phyloP scores from a whole-genome alignment of 2,113 vertebrate species.

The Chiloscyllium plagiosum region DNA sequence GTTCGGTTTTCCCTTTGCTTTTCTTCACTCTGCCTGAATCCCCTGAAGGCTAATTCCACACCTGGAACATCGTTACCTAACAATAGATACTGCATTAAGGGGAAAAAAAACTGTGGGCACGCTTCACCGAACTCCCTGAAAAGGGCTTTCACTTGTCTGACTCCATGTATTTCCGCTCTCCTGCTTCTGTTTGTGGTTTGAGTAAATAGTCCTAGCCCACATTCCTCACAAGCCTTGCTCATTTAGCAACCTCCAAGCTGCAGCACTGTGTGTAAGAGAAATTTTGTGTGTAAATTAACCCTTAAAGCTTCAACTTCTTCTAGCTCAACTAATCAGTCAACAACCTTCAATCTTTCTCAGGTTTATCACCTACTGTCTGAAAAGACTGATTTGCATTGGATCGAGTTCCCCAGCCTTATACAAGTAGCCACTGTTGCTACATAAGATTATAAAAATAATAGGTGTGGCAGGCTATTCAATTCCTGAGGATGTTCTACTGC shows the following conservation, averaged over 20 bases:
- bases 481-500: neutral
- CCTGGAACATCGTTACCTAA: slow-evolving; percentile 24
- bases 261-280: neutral
- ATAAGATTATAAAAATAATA: neutral
- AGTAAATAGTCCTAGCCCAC: slow-evolving; percentile 14
- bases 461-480: neutral
- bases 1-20: neutral
- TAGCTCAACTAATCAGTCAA: neutral
- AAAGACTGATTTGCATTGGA: neutral
- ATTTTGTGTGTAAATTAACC: neutral
- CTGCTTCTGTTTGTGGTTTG: slow-evolving; percentile 31
- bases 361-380: neutral
- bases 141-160: slow-evolving; percentile 28
- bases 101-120: neutral
- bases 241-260: neutral
- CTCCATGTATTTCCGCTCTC: slow-evolving; percentile 26
- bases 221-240: slow-evolving; percentile 20
- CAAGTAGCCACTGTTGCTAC: neutral
- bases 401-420: neutral
- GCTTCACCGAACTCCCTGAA: slow-evolving; percentile 24
- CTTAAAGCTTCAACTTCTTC: neutral
- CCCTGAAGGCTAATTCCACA: slow-evolving; percentile 25
- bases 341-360: neutral
- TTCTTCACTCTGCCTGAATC: slow-evolving; percentile 13
- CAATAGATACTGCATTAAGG: slow-evolving; percentile 15